A percentile compares a stretch with the other conserved stretches of the same genome.
Conservation (phyloP, 2,888 invertebrate genomes). For the Pyrrhia umbra region DNA sequence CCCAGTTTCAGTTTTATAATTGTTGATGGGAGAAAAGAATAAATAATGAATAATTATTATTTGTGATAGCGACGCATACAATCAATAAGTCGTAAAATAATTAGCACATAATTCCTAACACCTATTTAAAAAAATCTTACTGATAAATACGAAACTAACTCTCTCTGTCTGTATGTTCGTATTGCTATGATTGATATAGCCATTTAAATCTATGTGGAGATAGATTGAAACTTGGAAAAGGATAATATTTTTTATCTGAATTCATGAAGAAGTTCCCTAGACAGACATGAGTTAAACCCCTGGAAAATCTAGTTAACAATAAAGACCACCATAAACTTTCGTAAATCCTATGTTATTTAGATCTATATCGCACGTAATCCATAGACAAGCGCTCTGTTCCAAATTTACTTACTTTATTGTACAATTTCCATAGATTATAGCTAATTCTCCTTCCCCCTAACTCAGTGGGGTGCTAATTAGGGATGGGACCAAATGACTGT, state of each 20-base stretch:
- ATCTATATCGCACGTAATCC: conserved; percentile 41
- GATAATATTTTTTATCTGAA: too few species aligned
- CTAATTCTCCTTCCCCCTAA: conserved; percentile 56
- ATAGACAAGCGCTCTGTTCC: conserved; percentile 43
- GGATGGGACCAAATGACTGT: conserved; percentile 28
- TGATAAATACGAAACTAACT: too few species aligned
- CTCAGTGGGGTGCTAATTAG: conserved; percentile 39
- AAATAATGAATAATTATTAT: too few species aligned
- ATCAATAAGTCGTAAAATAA: too few species aligned
- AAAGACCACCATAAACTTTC: conserved; percentile 18
- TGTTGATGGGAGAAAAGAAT: too few species aligned
- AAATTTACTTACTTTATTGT: conserved; percentile 60
- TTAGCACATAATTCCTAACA: too few species aligned
- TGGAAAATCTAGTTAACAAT: background rate
- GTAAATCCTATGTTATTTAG: conserved; percentile 50
- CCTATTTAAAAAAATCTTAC: too few species aligned
- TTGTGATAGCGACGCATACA: too few species aligned
- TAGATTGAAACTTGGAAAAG: too few species aligned
- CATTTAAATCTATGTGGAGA: background rate
- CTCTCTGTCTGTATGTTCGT: too few species aligned
- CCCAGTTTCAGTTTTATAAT: too few species aligned
- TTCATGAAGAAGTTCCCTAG: background rate
- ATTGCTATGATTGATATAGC: too few species aligned
- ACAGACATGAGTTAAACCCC: background rate
- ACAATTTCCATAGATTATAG: conserved; percentile 63